A percentile compares a stretch with the other conserved stretches of the same genome.
These are phyloP conservation scores for Crambe crambe DNA, from an alignment of 37 sponge, comb jelly and placozoan genomes.

Conservation along the genomic window DNA sequence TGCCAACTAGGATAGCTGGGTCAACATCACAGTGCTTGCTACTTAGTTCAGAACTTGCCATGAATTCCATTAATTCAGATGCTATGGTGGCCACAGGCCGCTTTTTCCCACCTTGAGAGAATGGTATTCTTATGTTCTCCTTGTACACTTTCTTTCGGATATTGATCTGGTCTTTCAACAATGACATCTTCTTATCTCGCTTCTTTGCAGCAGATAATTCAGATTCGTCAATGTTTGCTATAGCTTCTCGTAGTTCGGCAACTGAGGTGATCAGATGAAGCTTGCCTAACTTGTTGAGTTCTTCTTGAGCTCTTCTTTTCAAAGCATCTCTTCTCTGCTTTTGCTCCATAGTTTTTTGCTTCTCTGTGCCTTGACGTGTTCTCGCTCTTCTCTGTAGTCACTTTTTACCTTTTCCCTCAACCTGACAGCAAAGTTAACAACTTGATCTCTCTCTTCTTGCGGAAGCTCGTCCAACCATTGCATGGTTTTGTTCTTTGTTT, in stretches of 20 bases:
- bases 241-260: slow-evolving; percentile 16
- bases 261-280: slow-evolving; percentile 21
- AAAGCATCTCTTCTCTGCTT: slow-evolving; percentile 40
- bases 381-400: too few species aligned
- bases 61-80: slow-evolving; percentile 13
- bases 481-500: too few species aligned
- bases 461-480: too few species aligned
- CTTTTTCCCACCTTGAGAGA: slow-evolving; percentile 21
- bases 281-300: slow-evolving; percentile 7
- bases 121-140: slow-evolving; percentile 24
- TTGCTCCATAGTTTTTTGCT: too few species aligned
- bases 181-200: slow-evolving; percentile 14
- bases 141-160: too few species aligned
- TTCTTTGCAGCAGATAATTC: slow-evolving; percentile 16
- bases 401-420: too few species aligned
- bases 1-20: slow-evolving; percentile 37
- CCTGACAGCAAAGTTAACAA: too few species aligned
- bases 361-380: too few species aligned
- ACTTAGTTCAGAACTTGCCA: too few species aligned
- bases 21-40: slow-evolving; percentile 1
- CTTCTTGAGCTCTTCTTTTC: slow-evolving; percentile 18
- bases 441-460: too few species aligned
- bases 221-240: slow-evolving; percentile 38
- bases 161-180: slow-evolving; percentile 32
- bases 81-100: slow-evolving; percentile 24